A percentile compares a stretch with the other conserved stretches of the same genome.
Evolutionary conservation across 1,140 invertebrate genomes (phyloP).

Genomic region (Elysia chlorotica): DNA sequence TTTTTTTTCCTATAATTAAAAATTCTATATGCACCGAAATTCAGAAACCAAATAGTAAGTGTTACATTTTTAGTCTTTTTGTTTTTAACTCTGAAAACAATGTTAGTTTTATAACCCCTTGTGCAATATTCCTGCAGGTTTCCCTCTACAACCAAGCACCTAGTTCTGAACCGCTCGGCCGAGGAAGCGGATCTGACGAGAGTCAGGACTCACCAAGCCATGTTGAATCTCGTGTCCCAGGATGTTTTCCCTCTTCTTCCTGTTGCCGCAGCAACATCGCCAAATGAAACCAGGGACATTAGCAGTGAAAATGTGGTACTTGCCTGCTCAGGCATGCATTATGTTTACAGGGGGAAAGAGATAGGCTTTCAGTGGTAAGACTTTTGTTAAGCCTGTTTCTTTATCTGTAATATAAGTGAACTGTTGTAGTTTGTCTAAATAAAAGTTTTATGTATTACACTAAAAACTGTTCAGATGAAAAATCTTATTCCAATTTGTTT

Average conservation of each 20-base stretch:
- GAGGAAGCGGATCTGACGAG: slow-evolving; percentile 1
- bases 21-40: no score
- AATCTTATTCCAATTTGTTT: no score
- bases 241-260: slow-evolving; percentile 16
- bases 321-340: slow-evolving; percentile 7
- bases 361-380: slow-evolving; percentile 9
- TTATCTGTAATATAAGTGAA: no score
- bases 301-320: background rate
- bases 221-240: background rate
- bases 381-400: no score
- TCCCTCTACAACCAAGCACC: slow-evolving; percentile 11
- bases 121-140: slow-evolving; percentile 1
- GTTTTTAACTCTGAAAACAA: no score
- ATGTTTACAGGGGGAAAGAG: slow-evolving; percentile 10
- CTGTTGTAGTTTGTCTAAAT: no score
- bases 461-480: no score
- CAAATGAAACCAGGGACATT: background rate
- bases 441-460: no score
- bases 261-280: background rate
- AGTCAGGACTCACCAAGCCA: slow-evolving; percentile 4
- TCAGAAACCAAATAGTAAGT: no score
- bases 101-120: no score
- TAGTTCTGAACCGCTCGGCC: slow-evolving; percentile 5
- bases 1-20: no score
- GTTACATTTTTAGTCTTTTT: no score